phyloP scores from a whole-genome alignment of 2,888 invertebrate genomes.

The Cheilosia variabilis region DNA sequence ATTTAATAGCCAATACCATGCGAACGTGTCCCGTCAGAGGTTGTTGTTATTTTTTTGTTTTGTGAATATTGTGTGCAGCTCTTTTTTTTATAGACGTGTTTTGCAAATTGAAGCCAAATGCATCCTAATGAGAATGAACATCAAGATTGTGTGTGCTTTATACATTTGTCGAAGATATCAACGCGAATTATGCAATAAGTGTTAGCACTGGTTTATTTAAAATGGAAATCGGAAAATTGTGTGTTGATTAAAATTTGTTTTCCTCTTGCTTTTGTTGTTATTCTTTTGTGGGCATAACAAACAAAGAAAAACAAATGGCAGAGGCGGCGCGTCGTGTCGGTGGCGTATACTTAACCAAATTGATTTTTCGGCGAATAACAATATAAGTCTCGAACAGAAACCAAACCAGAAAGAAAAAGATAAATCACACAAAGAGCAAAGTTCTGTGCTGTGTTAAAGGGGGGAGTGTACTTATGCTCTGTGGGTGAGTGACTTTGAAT shows the following conservation, averaged over 20 bases:
- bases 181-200: conserved; percentile 42
- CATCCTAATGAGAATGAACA: conserved; percentile 54
- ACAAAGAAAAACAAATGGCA: conserved; percentile 28
- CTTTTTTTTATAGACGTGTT: not conserved
- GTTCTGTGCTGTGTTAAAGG: conserved; percentile 18
- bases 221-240: conserved; percentile 42
- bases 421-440: conserved; percentile 62
- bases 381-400: conserved; percentile 40
- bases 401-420: not conserved
- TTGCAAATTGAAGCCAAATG: conserved; percentile 56
- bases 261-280: not conserved
- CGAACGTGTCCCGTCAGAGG: conserved; percentile 50
- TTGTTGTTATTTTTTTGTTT: conserved; percentile 13
- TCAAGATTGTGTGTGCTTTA: conserved; percentile 14
- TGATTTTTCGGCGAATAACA: conserved; percentile 67
- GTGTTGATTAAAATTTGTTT: conserved; percentile 40
- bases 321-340: not conserved
- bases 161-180: conserved; percentile 34
- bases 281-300: not conserved
- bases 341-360: conserved; percentile 58
- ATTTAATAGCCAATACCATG: conserved; percentile 73
- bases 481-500: conserved; percentile 21
- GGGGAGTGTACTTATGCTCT: not conserved
- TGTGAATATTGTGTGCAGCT: not conserved
- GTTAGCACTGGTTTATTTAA: conserved; percentile 7